Evolutionary conservation across 2,113 vertebrate genomes (phyloP).

Genomic region (Polyodon spathula): DNA sequence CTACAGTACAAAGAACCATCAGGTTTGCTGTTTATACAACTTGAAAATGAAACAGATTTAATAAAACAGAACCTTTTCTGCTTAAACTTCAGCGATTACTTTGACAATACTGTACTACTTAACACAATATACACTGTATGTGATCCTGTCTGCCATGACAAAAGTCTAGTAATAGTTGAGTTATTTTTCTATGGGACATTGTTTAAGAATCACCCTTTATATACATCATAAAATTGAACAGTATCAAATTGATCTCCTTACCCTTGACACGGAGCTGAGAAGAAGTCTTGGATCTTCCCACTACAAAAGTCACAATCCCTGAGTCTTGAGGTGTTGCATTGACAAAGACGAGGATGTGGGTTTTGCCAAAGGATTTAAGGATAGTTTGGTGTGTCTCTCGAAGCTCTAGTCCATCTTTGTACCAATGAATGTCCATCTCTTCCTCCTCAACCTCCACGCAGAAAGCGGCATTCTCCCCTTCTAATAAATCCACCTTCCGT

Average conservation of each 20-base stretch:
- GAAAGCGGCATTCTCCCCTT: slow-evolving; percentile 90
- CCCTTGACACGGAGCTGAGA: slow-evolving; percentile 90
- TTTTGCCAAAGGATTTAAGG: slow-evolving; percentile 83
- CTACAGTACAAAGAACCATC: too few species aligned
- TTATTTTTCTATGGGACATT: too few species aligned
- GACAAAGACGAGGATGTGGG: slow-evolving; percentile 86
- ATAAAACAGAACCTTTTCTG: too few species aligned
- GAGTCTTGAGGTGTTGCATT: slow-evolving; percentile 82
- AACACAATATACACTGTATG: too few species aligned
- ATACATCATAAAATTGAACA: too few species aligned
- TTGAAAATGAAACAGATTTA: too few species aligned
- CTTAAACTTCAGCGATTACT: too few species aligned
- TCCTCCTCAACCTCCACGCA: slow-evolving; percentile 81
- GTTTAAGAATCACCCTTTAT: too few species aligned
- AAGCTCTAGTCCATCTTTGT: slow-evolving; percentile 72
- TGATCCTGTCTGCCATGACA: too few species aligned
- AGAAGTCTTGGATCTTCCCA: slow-evolving; percentile 77
- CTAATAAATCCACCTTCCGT: slow-evolving; percentile 84
- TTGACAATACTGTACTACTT: too few species aligned
- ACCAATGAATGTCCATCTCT: slow-evolving; percentile 77
- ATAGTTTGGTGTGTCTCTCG: slow-evolving; percentile 66
- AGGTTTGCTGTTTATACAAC: too few species aligned
- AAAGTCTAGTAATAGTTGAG: too few species aligned
- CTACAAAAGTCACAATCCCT: slow-evolving; percentile 74
- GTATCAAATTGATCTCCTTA: slow-evolving; percentile 31